phyloP scores from a whole-genome alignment of 2,113 vertebrate genomes.

The Myotis brandtii region DNA sequence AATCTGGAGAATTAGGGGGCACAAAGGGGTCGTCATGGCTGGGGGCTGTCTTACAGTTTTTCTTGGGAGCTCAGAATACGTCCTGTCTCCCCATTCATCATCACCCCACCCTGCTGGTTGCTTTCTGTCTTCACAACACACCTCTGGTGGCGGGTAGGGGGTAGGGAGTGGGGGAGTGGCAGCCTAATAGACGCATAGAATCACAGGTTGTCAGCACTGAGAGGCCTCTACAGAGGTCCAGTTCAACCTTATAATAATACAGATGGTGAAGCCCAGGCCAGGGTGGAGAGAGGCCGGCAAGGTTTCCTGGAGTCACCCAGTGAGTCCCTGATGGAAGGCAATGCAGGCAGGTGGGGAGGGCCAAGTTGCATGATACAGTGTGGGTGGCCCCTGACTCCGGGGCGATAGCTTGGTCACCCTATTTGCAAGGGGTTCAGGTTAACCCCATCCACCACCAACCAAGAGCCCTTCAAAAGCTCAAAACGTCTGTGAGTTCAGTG shows the following conservation, averaged over 20 bases:
- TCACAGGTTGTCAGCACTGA: neutral
- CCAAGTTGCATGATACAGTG: neutral
- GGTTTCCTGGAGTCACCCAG: neutral
- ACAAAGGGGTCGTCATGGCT: constrained; percentile 18
- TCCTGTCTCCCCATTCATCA: constrained; percentile 70
- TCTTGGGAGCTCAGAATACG: constrained; percentile 45
- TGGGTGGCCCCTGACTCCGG: neutral
- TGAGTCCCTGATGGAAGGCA: neutral
- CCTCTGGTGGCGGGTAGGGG: neutral
- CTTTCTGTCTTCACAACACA: constrained; percentile 26
- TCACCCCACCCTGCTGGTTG: neutral
- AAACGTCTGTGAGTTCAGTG: neutral
- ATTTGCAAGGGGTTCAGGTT: neutral
- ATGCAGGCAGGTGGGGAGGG: neutral
- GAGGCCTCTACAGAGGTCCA: neutral
- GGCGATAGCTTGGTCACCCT: neutral
- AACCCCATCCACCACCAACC: neutral
- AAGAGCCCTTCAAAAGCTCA: neutral
- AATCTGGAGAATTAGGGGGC: constrained; percentile 65
- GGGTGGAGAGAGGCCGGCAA: neutral
- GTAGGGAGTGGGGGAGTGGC: neutral
- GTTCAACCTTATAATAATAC: neutral
- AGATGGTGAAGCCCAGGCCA: neutral
- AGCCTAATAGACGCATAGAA: constrained; percentile 9
- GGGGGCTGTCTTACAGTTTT: constrained; percentile 38